phyloP scores from a whole-genome alignment of 1,140 invertebrate species.

The Drosophila nikananu region DNA sequence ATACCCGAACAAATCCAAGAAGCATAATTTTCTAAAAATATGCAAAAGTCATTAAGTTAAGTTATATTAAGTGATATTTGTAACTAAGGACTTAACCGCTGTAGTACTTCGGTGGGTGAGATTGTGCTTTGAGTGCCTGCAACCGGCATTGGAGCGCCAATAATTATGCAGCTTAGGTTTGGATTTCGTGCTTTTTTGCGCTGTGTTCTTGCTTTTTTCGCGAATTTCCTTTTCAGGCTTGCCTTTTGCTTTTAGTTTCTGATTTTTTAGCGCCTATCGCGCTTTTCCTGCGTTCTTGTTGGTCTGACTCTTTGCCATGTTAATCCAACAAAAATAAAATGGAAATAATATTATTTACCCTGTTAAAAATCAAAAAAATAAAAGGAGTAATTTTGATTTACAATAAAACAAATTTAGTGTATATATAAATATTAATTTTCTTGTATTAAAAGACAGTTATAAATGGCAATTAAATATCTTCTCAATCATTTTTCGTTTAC shows the following conservation, averaged over 20 bases:
- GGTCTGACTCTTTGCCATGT: slow-evolving; percentile 46
- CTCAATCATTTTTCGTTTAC: too few relatives aligned
- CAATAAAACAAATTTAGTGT: too few relatives aligned
- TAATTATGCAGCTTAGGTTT: slow-evolving; percentile 73
- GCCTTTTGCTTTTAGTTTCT: not conserved
- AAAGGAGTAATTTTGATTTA: too few relatives aligned
- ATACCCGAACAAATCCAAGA: too few relatives aligned
- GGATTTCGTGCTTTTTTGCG: slow-evolving; percentile 1
- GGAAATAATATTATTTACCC: not conserved
- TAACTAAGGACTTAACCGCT: not conserved
- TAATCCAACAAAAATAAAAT: slow-evolving; percentile 20
- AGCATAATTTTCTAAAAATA: too few relatives aligned
- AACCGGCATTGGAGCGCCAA: slow-evolving; percentile 74
- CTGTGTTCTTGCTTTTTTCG: not conserved
- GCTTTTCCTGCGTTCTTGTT: slow-evolving; percentile 5
- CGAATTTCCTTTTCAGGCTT: not conserved
- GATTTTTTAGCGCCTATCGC: not conserved
- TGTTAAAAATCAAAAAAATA: too few relatives aligned
- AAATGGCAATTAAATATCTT: not conserved
- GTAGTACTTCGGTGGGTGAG: not conserved
- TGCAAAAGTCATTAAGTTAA: too few relatives aligned
- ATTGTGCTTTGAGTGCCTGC: slow-evolving; percentile 47
- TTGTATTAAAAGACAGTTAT: too few relatives aligned
- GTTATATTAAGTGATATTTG: not conserved
- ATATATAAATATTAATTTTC: too few relatives aligned